Base-by-base conservation (phyloP, 2,888 invertebrate species). In the Xylota segnis region DNA sequence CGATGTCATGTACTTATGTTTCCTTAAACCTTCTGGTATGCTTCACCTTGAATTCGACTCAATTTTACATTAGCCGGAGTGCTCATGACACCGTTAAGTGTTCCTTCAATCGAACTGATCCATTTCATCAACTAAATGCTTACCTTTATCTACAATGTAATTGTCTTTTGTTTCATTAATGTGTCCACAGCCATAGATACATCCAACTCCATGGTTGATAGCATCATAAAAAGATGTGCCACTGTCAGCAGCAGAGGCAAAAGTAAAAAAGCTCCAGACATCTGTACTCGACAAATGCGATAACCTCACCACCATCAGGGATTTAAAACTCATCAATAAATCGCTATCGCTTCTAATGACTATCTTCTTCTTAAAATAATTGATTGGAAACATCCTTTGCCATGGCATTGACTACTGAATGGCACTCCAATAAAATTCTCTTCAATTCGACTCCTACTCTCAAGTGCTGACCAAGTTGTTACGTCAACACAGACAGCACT, bases 381-480 rank as follows among this genome's bases (percentile, higher is more conserved):
- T 76, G 58, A 76, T 76, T 68, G 65, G 56, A 75, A 74, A 58
- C 37, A 75, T 40, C 61, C 61, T 61, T 54, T 37, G 18, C 47
- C n/a, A 27, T 71, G 71, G 29, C 29, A 29, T 78, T 78, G 63
- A 71, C 45, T 78, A 7, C 9, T 68, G 23, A 40, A 40, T 52
- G 54, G 4, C 29, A 54, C 54, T 91, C 27, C 89, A 90, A 74
- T 66, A 68, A 68, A 59, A 58, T 59, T 59, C n/a, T 29, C 14
- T 45, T 34, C 56, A 23, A 56, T 56, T 75, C 45, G 34, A 54
- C 32, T 34, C 54, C 43, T 45, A 32, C 54, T 54, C 37, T 18
- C 18, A 23, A 45, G 3, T 50, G 40, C 27, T 14, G 40, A 52
- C 16, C 75, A 45, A 75, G 56, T 45, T 56, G 5, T 75, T 54